phyloP scores from a whole-genome alignment of 2,113 vertebrate species.

The Cygnus atratus region DNA sequence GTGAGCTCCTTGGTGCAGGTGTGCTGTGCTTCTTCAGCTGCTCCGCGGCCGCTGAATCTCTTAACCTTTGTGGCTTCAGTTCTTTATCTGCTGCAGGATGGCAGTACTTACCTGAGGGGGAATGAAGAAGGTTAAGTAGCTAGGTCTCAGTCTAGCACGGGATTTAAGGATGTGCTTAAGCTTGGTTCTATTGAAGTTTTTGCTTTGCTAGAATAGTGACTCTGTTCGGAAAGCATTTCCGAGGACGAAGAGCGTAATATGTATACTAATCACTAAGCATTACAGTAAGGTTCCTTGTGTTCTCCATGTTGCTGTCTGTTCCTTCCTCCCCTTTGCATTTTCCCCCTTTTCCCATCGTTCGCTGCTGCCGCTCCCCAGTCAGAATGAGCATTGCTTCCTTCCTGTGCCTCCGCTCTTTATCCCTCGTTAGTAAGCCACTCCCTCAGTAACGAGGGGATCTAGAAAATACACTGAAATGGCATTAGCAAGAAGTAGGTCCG shows the following conservation, averaged over 20 bases:
- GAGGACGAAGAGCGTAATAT: background rate
- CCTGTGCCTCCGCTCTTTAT: conserved; percentile 12
- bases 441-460: background rate
- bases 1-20: background rate
- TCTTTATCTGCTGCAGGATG: background rate
- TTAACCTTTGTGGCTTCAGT: background rate
- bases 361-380: background rate
- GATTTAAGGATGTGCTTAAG: conserved; percentile 15
- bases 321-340: background rate
- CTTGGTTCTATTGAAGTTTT: background rate
- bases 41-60: background rate
- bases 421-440: background rate
- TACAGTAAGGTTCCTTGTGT: background rate
- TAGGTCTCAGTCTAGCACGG: conserved; percentile 10
- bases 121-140: background rate
- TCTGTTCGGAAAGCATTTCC: background rate
- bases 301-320: background rate
- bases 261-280: background rate
- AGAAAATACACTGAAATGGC: conserved; percentile 32
- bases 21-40: background rate
- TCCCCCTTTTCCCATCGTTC: background rate
- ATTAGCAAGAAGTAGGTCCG: background rate
- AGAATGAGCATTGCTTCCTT: background rate
- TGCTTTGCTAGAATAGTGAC: background rate
- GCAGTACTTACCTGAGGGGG: background rate